A percentile compares a stretch with the other conserved stretches of the same genome.
Evolutionary conservation across 2,797 vertebrate species (phyloP).

Genomic region (Arremon aurantiirostris): DNA sequence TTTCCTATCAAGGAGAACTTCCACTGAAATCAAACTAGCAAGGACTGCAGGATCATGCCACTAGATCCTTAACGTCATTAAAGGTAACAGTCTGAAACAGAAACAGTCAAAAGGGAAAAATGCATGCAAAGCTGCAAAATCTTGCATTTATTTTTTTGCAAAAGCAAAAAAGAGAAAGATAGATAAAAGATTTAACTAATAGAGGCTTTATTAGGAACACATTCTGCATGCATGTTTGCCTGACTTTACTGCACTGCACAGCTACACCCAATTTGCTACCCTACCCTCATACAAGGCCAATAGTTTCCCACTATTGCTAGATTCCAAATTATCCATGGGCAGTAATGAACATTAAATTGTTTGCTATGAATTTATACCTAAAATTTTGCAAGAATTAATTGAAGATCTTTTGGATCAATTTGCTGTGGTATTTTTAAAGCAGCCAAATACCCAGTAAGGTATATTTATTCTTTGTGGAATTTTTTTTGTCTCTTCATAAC

Average conservation of each 20-base stretch:
- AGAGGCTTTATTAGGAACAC: not conserved
- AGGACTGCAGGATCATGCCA: not conserved
- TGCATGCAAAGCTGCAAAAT: not conserved
- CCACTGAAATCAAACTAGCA: not conserved
- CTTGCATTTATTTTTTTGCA: not conserved
- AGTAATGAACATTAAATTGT: not conserved
- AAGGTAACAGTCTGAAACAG: not conserved
- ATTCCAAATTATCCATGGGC: not conserved
- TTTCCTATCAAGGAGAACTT: not conserved
- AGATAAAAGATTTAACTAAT: not conserved
- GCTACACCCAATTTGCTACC: not conserved
- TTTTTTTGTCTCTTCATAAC: not conserved
- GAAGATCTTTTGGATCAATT: not conserved
- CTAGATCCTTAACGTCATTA: not conserved
- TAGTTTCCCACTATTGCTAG: not conserved
- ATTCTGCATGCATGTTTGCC: not conserved
- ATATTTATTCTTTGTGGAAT: not conserved
- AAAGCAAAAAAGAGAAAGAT: not conserved
- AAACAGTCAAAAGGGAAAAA: not conserved
- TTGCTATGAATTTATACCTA: not conserved
- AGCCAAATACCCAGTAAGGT: not conserved
- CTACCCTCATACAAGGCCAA: not conserved
- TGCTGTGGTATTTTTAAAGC: not conserved
- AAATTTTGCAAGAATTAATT: not conserved
- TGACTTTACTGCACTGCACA: not conserved